A percentile compares a stretch with the other conserved stretches of the same genome.
phyloP scores from a whole-genome alignment of 2,888 invertebrate genomes.

The Stomorhina lunata region DNA sequence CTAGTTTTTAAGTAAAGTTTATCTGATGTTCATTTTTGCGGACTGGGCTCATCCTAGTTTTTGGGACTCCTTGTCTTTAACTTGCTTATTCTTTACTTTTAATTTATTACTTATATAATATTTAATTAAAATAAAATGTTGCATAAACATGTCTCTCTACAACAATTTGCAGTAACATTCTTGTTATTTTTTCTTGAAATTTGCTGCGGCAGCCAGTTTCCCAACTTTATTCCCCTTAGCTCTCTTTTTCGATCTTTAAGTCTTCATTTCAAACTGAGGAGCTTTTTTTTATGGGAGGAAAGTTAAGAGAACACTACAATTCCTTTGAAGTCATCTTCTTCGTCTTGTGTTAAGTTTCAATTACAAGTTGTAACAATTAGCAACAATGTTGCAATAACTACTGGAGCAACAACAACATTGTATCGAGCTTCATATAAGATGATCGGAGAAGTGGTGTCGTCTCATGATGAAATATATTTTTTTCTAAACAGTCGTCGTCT shows the following conservation, averaged over 20 bases:
- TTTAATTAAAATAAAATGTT: constrained; percentile 50
- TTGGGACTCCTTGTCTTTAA: no score
- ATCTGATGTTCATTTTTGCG: no score
- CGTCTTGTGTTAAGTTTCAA: constrained; percentile 55
- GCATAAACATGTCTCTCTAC: constrained; percentile 27
- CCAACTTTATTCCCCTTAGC: not conserved
- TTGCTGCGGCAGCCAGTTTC: not conserved
- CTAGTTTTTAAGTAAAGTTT: no score
- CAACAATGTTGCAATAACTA: constrained; percentile 60
- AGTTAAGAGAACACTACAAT: not conserved
- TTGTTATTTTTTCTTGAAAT: not conserved
- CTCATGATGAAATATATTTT: constrained; percentile 26
- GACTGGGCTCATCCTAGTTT: no score
- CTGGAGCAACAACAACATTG: constrained; percentile 5
- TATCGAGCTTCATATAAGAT: no score
- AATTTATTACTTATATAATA: constrained; percentile 52
- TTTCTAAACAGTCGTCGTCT: constrained; percentile 11
- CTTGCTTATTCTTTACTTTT: not conserved
- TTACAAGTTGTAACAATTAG: constrained; percentile 63
- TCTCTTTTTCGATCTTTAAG: not conserved
- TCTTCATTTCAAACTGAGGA: not conserved
- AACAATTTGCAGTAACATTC: not conserved
- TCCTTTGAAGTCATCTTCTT: constrained; percentile 48
- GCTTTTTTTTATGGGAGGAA: not conserved
- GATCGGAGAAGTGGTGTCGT: no score